These are phyloP conservation scores for Buteo buteo DNA, from an alignment of 2,113 vertebrate genomes.

Conservation along the genomic window DNA sequence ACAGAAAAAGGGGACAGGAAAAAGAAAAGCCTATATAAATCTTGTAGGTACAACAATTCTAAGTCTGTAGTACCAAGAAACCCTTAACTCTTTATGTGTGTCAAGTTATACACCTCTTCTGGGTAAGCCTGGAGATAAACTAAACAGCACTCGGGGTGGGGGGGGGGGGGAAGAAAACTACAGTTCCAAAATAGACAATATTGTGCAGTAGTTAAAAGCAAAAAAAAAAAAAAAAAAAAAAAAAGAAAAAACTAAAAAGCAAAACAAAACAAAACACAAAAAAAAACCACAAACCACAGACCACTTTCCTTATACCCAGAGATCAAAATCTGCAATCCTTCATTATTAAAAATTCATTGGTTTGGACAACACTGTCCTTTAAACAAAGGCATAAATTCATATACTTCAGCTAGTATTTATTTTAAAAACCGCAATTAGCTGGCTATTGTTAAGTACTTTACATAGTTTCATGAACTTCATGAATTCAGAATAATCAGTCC, in stretches of 20 bases:
- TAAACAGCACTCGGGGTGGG: background rate
- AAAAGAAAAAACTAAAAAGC: background rate
- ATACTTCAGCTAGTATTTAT: background rate
- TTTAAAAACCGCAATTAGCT: background rate
- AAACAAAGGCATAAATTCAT: background rate
- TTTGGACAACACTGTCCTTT: background rate
- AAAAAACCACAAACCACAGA: background rate
- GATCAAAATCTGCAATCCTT: background rate
- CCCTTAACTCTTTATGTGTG: background rate
- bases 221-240: background rate
- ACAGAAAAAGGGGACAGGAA: background rate
- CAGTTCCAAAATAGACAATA: background rate
- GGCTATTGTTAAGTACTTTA: background rate
- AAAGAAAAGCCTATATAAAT: background rate
- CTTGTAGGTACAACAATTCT: background rate
- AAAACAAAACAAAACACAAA: background rate
- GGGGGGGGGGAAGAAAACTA: background rate
- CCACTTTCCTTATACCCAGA: background rate
- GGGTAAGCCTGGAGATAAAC: background rate
- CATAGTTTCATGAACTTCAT: background rate
- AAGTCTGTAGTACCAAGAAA: background rate
- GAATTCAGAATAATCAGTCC: background rate
- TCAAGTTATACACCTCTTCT: background rate
- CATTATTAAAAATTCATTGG: background rate
- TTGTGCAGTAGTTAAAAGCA: background rate